Evolutionary conservation across 2,888 invertebrate genomes (phyloP).

Genomic region (Hypena proboscidalis): DNA sequence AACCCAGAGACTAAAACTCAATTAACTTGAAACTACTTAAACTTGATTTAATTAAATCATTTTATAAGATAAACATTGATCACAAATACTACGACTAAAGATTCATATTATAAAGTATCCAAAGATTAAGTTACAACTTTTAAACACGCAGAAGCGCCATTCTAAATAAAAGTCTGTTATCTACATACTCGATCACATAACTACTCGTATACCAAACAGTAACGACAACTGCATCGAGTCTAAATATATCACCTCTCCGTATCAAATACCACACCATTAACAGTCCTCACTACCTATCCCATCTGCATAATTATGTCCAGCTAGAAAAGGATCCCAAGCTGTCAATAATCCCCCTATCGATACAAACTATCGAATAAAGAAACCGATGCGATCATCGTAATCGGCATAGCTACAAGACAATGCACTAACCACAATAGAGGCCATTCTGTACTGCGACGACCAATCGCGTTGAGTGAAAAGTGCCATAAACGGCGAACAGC

Average conservation of each 20-base stretch:
- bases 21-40: no score
- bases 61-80: no score
- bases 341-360: constrained; percentile 39
- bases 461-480: constrained; percentile 83
- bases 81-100: no score
- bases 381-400: constrained; percentile 44
- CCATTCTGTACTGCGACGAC: constrained; percentile 63
- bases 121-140: no score
- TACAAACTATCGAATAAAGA: constrained; percentile 48
- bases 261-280: not conserved
- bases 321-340: constrained; percentile 15
- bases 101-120: no score
- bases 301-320: constrained; percentile 7
- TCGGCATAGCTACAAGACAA: constrained; percentile 61
- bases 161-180: no score
- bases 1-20: no score
- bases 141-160: no score
- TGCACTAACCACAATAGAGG: constrained; percentile 66
- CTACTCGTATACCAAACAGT: no score
- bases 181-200: no score
- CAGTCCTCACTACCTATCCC: not conserved
- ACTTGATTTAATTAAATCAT: no score
- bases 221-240: no score
- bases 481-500: constrained; percentile 75
- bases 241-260: not conserved